Evolutionary conservation across 2,888 invertebrate genomes (phyloP), one percentile per base, ranked within the genome.

Genomic region (Aromia moschata): DNA sequence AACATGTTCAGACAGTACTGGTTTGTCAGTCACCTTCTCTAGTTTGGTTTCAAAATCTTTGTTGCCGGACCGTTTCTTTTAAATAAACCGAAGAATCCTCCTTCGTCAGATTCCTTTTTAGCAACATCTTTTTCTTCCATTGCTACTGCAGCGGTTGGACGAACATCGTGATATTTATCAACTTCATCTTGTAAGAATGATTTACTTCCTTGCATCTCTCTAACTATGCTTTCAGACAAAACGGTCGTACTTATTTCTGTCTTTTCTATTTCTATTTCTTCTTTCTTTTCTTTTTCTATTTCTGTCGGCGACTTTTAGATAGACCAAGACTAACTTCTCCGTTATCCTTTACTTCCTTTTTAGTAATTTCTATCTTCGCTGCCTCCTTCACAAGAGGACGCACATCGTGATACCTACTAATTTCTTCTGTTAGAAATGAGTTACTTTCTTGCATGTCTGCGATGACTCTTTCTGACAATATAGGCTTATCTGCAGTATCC

Each of bases 351-450:
- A 25, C 44, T 12, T 20, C 52, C 4, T 56, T 46, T 11, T 51
- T 51, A 2, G 33, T 5, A 25, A 7, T 25, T 25, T n/a, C n/a
- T n/a, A 25, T 10, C 33, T 7, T 10, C 11, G 5, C 33, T 33
- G n/a, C 33, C n/a, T 66, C 58, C 7, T 56, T 60, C 30, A 44
- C 33, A 47, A 60, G 38, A 5, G 64, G 65, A 38, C 61, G 55
- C 16, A 68, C 69, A 53, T 71, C 72, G 17, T 73, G 65, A 60
- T 69, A 71, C 31, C 38, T 54, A 25, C 68, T 63, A 37, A 71
- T 40, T 67, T 73, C 73, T 20, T 53, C 60, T 52, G 52, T 58
- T 38, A 72, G 51, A 45, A 73, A 71, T 31, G 54, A 41, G 12
- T 40, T 17, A 14, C 62, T 54, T 16, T 62, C 59, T 16, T 30